Percentiles rank a stretch among this genome's conserved stretches.
Conservation (phyloP, 2,797 vertebrate species). For the Alca torda region DNA sequence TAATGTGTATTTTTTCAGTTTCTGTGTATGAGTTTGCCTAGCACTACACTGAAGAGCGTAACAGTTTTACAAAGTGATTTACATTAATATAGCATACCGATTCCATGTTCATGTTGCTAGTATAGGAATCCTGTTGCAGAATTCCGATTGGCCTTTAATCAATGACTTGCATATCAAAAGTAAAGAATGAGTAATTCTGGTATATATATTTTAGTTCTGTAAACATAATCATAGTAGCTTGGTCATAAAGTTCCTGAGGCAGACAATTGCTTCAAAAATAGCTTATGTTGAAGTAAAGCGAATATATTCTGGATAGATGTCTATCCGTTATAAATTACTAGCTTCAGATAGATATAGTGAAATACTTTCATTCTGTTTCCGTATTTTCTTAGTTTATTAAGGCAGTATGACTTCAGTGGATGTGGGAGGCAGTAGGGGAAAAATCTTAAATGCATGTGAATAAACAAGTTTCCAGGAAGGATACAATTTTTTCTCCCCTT, state of each 20-base stretch:
- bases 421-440: neutral
- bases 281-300: neutral
- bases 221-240: neutral
- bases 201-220: neutral
- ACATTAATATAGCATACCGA: neutral
- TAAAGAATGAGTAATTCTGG: neutral
- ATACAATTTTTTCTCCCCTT: neutral
- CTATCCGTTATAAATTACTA: neutral
- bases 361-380: neutral
- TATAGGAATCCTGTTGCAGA: neutral
- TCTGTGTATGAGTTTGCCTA: neutral
- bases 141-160: neutral
- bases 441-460: neutral
- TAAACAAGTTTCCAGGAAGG: neutral
- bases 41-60: neutral
- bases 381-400: constrained; percentile 2
- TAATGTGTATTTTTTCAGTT: neutral
- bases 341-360: neutral
- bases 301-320: neutral
- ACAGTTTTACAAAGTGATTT: neutral
- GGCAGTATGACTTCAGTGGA: neutral
- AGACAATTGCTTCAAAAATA: neutral
- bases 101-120: neutral
- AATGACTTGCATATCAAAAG: neutral
- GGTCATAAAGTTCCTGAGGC: neutral